phyloP scores from a whole-genome alignment of 2,113 vertebrate genomes.

The Cavia porcellus region DNA sequence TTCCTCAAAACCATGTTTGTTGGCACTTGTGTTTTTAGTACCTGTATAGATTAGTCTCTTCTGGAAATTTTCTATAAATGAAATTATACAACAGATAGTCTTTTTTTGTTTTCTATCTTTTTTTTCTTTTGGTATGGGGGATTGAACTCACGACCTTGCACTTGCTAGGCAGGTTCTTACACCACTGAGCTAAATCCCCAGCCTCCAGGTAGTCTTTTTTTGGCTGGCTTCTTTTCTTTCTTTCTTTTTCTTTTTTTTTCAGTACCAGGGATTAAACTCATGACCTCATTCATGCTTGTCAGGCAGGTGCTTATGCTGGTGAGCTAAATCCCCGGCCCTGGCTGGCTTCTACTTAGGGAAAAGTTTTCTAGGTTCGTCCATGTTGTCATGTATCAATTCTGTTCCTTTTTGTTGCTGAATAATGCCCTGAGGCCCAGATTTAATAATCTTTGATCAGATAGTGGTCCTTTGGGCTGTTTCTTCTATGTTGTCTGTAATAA shows the following conservation, averaged over 20 bases:
- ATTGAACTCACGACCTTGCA: too few relatives aligned
- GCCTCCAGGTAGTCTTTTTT: not conserved
- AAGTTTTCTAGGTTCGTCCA: not conserved
- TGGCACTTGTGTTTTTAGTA: not conserved
- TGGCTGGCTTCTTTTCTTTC: not conserved
- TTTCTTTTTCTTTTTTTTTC: too few relatives aligned
- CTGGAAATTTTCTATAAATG: not conserved
- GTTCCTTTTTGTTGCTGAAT: constrained; percentile 18
- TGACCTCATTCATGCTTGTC: too few relatives aligned
- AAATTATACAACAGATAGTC: not conserved
- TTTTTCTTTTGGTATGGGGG: too few relatives aligned
- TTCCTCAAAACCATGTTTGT: not conserved
- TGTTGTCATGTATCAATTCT: not conserved
- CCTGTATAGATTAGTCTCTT: not conserved
- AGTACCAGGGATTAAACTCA: too few relatives aligned
- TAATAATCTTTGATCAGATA: not conserved
- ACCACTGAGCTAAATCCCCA: too few relatives aligned
- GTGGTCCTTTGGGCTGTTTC: not conserved
- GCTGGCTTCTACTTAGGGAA: not conserved
- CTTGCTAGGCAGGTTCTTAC: too few relatives aligned
- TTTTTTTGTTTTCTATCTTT: too few relatives aligned
- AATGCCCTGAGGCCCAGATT: not conserved
- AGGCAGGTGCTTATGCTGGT: too few relatives aligned
- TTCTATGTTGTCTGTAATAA: not conserved
- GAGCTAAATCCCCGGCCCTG: too few relatives aligned